Evolutionary conservation across 2,888 invertebrate species (phyloP), one percentile per base, ranked within the genome.

Genomic region (Stenurella melanura): DNA sequence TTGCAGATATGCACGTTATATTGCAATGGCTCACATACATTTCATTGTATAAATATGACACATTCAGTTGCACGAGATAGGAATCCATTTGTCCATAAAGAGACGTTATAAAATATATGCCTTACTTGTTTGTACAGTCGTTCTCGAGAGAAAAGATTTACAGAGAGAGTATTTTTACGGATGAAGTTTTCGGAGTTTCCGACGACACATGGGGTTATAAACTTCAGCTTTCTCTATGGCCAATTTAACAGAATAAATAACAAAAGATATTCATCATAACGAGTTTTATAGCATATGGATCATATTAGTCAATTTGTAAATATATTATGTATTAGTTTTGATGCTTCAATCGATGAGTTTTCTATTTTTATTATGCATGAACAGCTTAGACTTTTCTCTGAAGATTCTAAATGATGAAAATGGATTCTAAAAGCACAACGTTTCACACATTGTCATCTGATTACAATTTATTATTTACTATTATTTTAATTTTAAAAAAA

Each of bases 1-100:
- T 69, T 15, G 69, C 30, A 56, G 54, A 54, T 30, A 54, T 67
- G 26, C 56, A 30, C 38, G 54, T 34, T 21, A 60, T 54, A 18
- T 10, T 18, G 10, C 42, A 15, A 18, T 58, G n/a, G 64, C 57
- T 21, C 6, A 67, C 72, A 75, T 78, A 64, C 70, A 70, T 75
- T 75, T 71, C 70, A 73, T 78, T 75, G 72, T 75, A 78, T 73
- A 69, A 74, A 77, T 73, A 73, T 75, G 70, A 79, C 73, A 76
- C 73, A 79, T 79, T 75, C 79, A 67, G 73, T 63, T 68, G 73
- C 70, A 75, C 56, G 50, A 72, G 72, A 76, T 77, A 64, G 61
- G 56, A 71, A 77, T 77, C 77, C 77, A 77, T 75, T 73, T 70
- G 71, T 73, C 75, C 76, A 66, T 70, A 67, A 75, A 76, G 70